These are phyloP conservation scores for Drosophila carrolli DNA, from an alignment of 1,140 invertebrate species.

Conservation along the genomic window DNA sequence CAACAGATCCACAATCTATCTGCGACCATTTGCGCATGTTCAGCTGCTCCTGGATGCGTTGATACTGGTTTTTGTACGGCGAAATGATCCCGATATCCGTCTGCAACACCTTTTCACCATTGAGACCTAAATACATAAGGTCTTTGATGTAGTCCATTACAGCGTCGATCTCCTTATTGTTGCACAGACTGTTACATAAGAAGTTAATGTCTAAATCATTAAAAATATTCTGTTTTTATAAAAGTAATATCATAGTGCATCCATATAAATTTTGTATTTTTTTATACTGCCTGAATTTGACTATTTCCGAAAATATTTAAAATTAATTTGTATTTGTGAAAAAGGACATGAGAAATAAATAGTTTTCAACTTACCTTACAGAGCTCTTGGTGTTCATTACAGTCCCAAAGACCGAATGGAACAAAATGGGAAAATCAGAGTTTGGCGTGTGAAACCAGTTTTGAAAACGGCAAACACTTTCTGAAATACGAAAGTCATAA, in stretches of 20 bases:
- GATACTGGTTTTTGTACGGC: conserved; percentile 91
- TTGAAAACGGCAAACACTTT: conserved; percentile 54
- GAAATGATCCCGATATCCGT: conserved; percentile 93
- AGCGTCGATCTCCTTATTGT: conserved; percentile 87
- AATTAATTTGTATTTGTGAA: too few species aligned
- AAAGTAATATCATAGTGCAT: too few species aligned
- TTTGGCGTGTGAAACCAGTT: conserved; percentile 83
- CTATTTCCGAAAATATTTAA: too few species aligned
- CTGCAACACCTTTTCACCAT: conserved; percentile 85
- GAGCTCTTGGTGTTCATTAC: conserved; percentile 55
- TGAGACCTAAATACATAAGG: conserved; percentile 82
- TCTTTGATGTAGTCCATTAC: conserved; percentile 86
- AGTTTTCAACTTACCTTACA: conserved; percentile 44
- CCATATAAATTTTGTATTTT: too few species aligned
- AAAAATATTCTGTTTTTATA: too few species aligned
- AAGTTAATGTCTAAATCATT: neutral
- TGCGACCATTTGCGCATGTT: conserved; percentile 65
- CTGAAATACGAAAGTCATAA: conserved; percentile 13
- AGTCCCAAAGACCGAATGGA: conserved; percentile 87
- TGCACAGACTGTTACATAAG: conserved; percentile 53
- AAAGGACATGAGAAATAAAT: too few species aligned
- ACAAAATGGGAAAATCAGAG: conserved; percentile 87
- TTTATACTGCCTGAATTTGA: too few species aligned
- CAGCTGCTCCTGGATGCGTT: conserved; percentile 85
- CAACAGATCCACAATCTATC: conserved; percentile 92